Evolutionary conservation across 2,113 vertebrate species (phyloP).

Genomic region (Turdus rufiventris): DNA sequence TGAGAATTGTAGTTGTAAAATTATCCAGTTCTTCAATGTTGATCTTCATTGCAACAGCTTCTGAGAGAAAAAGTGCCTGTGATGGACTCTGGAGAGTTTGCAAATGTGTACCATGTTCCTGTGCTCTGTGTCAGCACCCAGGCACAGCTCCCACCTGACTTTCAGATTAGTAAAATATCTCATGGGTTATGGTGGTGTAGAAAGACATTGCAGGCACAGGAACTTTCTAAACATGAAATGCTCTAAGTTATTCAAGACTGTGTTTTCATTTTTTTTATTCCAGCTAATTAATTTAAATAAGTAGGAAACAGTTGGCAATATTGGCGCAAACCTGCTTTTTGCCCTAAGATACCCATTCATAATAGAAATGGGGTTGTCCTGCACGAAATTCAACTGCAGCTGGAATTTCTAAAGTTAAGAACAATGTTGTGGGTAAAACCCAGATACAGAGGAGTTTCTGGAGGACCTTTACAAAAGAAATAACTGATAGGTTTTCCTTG

Average conservation of each 20-base stretch:
- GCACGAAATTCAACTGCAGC: not conserved
- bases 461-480: not conserved
- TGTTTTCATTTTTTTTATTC: not conserved
- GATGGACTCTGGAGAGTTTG: not conserved
- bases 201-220: not conserved
- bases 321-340: not conserved
- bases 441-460: not conserved
- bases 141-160: not conserved
- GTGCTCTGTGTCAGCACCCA: not conserved
- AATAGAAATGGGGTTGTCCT: not conserved
- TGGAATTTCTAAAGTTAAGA: not conserved
- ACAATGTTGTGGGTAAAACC: not conserved
- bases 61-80: not conserved
- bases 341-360: not conserved
- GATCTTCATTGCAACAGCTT: not conserved
- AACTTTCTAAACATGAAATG: not conserved
- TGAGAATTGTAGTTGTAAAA: not conserved
- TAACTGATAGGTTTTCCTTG: not conserved
- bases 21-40: not conserved
- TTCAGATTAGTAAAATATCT: not conserved
- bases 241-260: not conserved
- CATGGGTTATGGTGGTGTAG: not conserved
- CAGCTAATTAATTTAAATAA: not conserved
- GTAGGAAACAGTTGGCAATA: not conserved
- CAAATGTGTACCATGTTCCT: rapidly evolving